phyloP scores from a whole-genome alignment of 2,797 vertebrate genomes.

The Coregonus ussuriensis region DNA sequence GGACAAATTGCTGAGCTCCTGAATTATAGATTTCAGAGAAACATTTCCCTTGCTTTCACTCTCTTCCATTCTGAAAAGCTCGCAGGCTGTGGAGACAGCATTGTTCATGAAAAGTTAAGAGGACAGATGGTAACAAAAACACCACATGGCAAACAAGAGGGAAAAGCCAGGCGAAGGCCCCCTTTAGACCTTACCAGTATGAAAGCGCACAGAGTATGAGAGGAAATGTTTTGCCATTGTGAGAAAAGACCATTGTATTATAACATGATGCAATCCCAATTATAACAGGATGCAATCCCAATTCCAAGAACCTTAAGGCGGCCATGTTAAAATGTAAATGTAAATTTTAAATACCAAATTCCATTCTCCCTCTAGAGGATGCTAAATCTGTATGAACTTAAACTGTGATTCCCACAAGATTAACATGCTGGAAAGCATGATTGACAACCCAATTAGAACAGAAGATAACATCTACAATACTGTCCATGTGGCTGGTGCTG shows the following conservation, averaged over 20 bases:
- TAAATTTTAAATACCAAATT: no score
- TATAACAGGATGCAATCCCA: no score
- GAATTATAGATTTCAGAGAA: constrained; percentile 56
- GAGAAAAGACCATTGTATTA: neutral
- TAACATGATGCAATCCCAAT: no score
- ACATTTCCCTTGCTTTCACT: neutral
- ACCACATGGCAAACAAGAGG: constrained; percentile 36
- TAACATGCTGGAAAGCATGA: no score
- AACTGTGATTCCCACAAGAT: no score
- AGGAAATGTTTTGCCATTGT: neutral
- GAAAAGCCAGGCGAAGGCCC: constrained; percentile 5
- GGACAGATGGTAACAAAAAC: constrained; percentile 62
- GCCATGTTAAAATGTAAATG: constrained; percentile 3
- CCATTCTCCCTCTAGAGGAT: no score
- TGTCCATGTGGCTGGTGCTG: no score
- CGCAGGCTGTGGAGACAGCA: constrained; percentile 14
- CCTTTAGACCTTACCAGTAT: neutral
- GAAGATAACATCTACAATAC: no score
- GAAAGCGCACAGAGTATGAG: neutral
- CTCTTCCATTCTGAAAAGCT: neutral
- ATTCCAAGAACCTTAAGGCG: neutral
- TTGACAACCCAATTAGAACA: no score
- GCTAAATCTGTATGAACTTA: no score
- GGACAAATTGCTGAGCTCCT: constrained; percentile 52
- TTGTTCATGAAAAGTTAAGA: constrained; percentile 65